Base-by-base conservation (phyloP, 2,797 vertebrate species). In the Acomys russatus region DNA sequence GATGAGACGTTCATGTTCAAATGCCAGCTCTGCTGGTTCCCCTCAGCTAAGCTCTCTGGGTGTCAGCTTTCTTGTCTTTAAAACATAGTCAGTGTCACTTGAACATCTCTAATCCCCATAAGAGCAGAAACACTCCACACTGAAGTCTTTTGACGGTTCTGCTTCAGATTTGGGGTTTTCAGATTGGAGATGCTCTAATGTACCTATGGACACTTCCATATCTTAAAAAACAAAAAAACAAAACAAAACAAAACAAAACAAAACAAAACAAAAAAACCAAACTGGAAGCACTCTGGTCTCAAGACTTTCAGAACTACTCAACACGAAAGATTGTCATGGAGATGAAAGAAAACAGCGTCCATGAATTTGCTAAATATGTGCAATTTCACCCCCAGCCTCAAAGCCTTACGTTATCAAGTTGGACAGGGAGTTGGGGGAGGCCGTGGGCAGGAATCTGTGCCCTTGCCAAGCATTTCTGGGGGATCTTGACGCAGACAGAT, bases 391-490 rank as follows among this genome's bases (percentile, higher is more conserved):
- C 68, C 66, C 49, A 74, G 23, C 61, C 51, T 79, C 30, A 12
- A 64, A 93, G 23, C 44, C 59, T 76, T 63, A 25, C 0, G 15
- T 73, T 33, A 30, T 49, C 71, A 28, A 44, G 44, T 61, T 33
- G 61, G 90, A 35, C 20, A 2, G 63, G 82, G 63, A 88, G 51
- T 73, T 89, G 63, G n/a, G n/a, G 22, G 74, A 92, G 80, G 25
- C 74, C 20, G n/a, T 79, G 51, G 93, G 92, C 18, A 85, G 79
- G n/a, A 89, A 61, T 73, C 73, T 90, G 33, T 25, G n/a, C 63
- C 86, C 90, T 79, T 28, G 15, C 51, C 30, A 51, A n/a, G 63
- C 25, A 12, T 14, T 28, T 91, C 71, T 83, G 70, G 22, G 83
- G 87, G 76, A 63, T 83, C 80, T 54, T 59, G 79, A 59, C 3